Conservation (phyloP, 2,888 invertebrate species). For the Eupithecia centaureata region DNA sequence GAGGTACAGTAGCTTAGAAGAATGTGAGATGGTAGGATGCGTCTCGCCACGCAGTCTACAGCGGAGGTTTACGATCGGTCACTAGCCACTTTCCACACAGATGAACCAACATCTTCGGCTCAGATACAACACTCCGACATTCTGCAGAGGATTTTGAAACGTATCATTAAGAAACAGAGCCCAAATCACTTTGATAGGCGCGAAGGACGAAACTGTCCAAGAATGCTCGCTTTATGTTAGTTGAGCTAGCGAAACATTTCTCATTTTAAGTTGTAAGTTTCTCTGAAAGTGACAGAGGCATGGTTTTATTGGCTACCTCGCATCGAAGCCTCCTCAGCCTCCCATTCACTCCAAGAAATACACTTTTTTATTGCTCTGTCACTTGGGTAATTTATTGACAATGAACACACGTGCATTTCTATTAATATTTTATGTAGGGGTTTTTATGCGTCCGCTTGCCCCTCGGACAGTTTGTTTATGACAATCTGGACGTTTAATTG, state of each 20-base stretch:
- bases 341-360: slow-evolving; percentile 83
- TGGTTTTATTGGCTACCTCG: slow-evolving; percentile 77
- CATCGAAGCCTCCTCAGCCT: slow-evolving; percentile 81
- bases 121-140: background rate
- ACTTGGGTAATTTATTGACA: slow-evolving; percentile 83
- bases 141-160: background rate
- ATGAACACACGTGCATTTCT: slow-evolving; percentile 84
- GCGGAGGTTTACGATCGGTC: slow-evolving; percentile 76
- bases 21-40: slow-evolving; percentile 53
- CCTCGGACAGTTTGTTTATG: slow-evolving; percentile 76
- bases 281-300: slow-evolving; percentile 16
- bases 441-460: slow-evolving; percentile 66
- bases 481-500: slow-evolving; percentile 69
- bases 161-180: background rate
- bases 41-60: slow-evolving; percentile 83
- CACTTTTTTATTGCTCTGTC: slow-evolving; percentile 83
- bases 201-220: background rate
- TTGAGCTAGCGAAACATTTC: background rate
- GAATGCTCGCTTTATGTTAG: background rate
- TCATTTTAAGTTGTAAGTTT: background rate
- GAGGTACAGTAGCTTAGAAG: slow-evolving; percentile 36
- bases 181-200: background rate
- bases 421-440: slow-evolving; percentile 83
- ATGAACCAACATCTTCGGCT: background rate
- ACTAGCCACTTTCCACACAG: slow-evolving; percentile 71